These are phyloP conservation scores for Timema cristinae DNA, from an alignment of 2,888 invertebrate genomes.

Conservation along the genomic window DNA sequence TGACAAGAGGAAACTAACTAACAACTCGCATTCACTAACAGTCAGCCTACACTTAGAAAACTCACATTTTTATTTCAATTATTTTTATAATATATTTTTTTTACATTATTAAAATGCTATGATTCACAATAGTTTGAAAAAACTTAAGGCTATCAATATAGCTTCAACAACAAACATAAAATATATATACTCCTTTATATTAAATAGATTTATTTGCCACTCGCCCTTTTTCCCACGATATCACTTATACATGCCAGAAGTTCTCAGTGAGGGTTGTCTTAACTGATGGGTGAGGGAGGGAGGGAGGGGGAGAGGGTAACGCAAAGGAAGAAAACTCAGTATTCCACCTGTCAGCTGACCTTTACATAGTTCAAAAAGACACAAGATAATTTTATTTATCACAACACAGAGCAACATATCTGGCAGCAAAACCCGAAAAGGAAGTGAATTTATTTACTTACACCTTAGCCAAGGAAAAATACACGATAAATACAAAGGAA, in stretches of 20 bases:
- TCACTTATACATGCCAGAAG: constrained; percentile 15
- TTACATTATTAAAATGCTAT: constrained; percentile 29
- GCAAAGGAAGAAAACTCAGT: background rate
- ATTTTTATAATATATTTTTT: constrained; percentile 25
- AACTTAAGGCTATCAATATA: constrained; percentile 28
- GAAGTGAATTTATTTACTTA: constrained; percentile 17
- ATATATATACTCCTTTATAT: constrained; percentile 29
- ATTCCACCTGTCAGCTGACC: constrained; percentile 32
- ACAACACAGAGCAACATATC: constrained; percentile 34
- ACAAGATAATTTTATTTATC: constrained; percentile 31
- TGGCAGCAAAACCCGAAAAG: constrained; percentile 28
- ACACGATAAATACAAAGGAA: background rate
- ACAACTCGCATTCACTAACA: constrained; percentile 27
- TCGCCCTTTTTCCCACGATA: background rate
- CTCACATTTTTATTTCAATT: constrained; percentile 14
- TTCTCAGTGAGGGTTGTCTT: constrained; percentile 31
- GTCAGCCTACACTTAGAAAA: constrained; percentile 24
- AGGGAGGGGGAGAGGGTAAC: constrained; percentile 18
- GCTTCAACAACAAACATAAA: constrained; percentile 33
- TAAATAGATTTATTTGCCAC: constrained; percentile 29
- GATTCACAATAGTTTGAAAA: constrained; percentile 29
- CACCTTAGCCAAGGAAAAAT: constrained; percentile 10
- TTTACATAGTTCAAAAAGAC: constrained; percentile 30
- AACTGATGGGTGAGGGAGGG: constrained; percentile 26
- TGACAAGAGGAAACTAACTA: constrained; percentile 33